Evolutionary conservation across 2,113 vertebrate species (phyloP).

Genomic region (Glareola pratincola): DNA sequence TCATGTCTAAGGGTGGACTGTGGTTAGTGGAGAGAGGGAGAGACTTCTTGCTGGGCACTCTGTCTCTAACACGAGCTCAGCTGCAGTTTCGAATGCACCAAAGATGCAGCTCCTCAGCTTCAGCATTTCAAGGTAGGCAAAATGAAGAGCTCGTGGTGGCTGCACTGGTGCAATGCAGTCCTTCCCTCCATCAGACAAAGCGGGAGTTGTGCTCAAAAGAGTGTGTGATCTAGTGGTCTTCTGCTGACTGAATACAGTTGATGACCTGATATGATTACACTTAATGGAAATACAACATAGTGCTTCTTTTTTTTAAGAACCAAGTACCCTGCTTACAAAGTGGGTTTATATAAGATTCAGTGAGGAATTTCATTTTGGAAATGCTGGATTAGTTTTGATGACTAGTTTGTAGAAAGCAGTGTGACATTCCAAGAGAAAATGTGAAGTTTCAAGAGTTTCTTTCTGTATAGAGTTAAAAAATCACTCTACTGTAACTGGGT

Average conservation of each 20-base stretch:
- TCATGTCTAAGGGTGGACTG: background rate
- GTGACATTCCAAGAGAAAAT: background rate
- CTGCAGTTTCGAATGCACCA: background rate
- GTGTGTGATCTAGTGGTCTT: background rate
- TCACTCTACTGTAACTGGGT: background rate
- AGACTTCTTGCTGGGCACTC: background rate
- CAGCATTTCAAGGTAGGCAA: background rate
- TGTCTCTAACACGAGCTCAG: background rate
- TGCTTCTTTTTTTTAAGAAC: background rate
- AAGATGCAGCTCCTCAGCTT: background rate
- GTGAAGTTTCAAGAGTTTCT: background rate
- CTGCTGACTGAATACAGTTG: background rate
- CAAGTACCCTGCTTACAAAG: background rate
- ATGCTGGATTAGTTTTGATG: background rate
- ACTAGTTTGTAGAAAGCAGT: background rate
- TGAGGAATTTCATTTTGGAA: background rate
- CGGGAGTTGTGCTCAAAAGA: background rate
- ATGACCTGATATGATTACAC: background rate
- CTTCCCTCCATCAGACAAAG: background rate
- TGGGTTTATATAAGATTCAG: background rate
- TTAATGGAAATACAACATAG: background rate
- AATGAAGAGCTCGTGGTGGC: accelerated
- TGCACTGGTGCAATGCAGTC: background rate
- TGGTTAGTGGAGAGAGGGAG: background rate
- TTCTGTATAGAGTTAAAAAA: background rate